These are phyloP conservation scores for human (Homo sapiens) DNA, from an alignment of 2,113 vertebrate species.

Conservation along the genomic window DNA sequence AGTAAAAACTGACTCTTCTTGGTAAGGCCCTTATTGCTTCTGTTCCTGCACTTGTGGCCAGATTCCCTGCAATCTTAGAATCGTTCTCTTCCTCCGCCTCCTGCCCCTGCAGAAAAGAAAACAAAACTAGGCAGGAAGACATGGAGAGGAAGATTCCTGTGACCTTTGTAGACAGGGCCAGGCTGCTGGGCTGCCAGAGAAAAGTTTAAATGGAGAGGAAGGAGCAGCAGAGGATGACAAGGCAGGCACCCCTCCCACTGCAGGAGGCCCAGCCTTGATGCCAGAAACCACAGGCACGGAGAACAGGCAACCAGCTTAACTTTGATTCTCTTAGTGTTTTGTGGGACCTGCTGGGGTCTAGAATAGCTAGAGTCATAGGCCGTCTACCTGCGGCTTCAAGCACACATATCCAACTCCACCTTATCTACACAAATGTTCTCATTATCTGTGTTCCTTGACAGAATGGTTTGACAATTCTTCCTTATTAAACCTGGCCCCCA, in stretches of 20 bases:
- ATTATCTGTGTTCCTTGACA: neutral
- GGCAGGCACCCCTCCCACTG: fast-evolving
- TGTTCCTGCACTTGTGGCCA: neutral
- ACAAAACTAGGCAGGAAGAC: neutral
- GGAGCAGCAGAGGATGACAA: fast-evolving
- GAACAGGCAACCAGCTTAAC: neutral
- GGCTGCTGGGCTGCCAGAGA: neutral
- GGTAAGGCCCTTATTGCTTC: neutral
- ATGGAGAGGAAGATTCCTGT: neutral
- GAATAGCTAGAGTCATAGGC: neutral
- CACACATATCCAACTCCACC: neutral
- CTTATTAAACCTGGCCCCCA: too few species aligned
- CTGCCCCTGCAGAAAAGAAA: neutral
- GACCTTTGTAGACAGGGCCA: neutral
- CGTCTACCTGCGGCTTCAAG: neutral
- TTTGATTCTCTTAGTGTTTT: neutral
- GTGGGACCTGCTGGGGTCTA: neutral
- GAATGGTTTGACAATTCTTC: neutral
- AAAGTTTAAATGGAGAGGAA: neutral
- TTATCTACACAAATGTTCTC: fast-evolving
- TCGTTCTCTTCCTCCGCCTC: too few species aligned
- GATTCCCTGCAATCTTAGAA: neutral
- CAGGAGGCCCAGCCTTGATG: too few species aligned
- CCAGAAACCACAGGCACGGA: neutral
- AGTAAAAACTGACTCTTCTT: neutral